Evolutionary conservation across 2,113 vertebrate species (phyloP).

Genomic region (Alexandromys fortis): DNA sequence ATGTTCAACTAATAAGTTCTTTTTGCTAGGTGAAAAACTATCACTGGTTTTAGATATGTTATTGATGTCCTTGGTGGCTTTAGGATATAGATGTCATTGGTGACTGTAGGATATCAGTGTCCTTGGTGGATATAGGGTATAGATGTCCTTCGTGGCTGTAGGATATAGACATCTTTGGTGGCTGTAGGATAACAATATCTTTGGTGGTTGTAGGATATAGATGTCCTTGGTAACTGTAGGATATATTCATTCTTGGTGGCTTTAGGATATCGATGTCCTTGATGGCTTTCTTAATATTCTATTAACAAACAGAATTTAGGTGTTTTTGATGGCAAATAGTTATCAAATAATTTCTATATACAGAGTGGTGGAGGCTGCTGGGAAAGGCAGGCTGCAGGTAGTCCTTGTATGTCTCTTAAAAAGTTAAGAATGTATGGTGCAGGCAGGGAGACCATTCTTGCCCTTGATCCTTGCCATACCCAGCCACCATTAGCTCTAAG

Average conservation of each 20-base stretch:
- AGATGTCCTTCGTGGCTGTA: not conserved
- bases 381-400: rapidly evolving
- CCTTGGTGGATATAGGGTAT: not conserved
- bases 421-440: not conserved
- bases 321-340: not conserved
- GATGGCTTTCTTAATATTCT: not conserved
- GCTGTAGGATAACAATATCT: no score
- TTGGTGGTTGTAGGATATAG: no score
- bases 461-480: not conserved
- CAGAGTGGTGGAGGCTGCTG: not conserved
- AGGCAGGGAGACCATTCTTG: rapidly evolving
- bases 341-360: not conserved
- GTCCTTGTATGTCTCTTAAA: not conserved
- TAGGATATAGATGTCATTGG: no score
- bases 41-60: not conserved
- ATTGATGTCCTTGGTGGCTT: not conserved
- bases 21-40: not conserved
- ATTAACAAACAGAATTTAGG: not conserved
- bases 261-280: not conserved
- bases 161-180: no score
- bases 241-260: not conserved
- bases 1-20: not conserved
- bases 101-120: no score
- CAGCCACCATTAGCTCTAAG: not conserved
- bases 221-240: not conserved